These are phyloP conservation scores for Meloe dianella DNA, from an alignment of 2,888 invertebrate genomes.

Conservation along the genomic window DNA sequence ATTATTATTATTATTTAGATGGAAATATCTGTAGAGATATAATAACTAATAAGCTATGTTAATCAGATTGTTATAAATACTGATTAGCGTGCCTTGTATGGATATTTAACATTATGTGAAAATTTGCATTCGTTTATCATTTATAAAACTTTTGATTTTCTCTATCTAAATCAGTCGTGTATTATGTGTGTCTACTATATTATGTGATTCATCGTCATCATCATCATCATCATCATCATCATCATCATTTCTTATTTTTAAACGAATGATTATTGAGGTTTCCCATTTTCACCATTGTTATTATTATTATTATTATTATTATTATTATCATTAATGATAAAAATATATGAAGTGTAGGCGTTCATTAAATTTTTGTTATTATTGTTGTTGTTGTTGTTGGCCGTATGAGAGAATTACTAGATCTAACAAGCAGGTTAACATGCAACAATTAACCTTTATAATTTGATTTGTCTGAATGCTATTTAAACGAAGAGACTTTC, in stretches of 20 bases:
- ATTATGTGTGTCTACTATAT: too few species aligned
- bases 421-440: background rate
- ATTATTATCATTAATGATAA: background rate
- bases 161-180: too few species aligned
- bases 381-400: background rate
- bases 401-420: background rate
- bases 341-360: conserved; percentile 1
- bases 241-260: background rate
- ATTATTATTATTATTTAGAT: too few species aligned
- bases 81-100: too few species aligned
- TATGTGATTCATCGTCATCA: background rate
- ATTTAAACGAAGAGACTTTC: background rate
- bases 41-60: too few species aligned
- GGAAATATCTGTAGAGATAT: too few species aligned
- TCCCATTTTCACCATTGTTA: background rate
- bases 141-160: too few species aligned
- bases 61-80: too few species aligned
- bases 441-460: background rate
- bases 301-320: background rate
- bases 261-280: background rate
- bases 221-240: too few species aligned
- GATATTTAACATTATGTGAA: too few species aligned
- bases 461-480: background rate
- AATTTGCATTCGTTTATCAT: too few species aligned
- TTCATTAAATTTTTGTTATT: background rate